Evolutionary conservation across 2,888 invertebrate genomes (phyloP).

Genomic region (Mechanitis mazaeus): DNA sequence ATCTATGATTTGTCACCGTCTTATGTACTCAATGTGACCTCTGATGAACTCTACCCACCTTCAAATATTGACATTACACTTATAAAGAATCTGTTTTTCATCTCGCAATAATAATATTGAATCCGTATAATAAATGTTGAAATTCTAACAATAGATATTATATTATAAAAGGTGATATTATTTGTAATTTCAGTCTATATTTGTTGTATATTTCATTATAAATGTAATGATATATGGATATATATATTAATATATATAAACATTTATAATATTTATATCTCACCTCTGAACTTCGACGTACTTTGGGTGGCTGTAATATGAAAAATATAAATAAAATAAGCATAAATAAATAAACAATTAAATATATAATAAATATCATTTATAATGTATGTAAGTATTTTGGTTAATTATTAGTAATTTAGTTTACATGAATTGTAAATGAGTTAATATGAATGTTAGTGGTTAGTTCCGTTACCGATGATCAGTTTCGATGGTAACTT

Average conservation of each 20-base stretch:
- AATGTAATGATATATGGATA: not conserved
- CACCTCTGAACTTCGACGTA: slow-evolving; percentile 51
- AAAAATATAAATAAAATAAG: slow-evolving; percentile 25
- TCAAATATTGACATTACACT: slow-evolving; percentile 3
- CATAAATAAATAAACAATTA: slow-evolving; percentile 9
- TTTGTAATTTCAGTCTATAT: no score
- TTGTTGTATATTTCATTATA: no score
- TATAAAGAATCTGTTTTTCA: not conserved
- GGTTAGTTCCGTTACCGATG: slow-evolving; percentile 21
- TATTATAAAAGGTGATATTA: no score
- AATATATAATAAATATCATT: not conserved
- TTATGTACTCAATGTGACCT: not conserved
- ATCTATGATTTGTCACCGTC: not conserved
- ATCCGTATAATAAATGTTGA: no score
- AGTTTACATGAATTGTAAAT: not conserved
- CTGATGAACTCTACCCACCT: slow-evolving; percentile 5
- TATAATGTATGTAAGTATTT: not conserved
- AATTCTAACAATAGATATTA: no score
- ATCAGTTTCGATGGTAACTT: slow-evolving; percentile 21
- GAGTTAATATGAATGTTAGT: slow-evolving; percentile 14
- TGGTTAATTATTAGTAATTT: slow-evolving; percentile 8
- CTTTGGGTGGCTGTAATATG: slow-evolving; percentile 40
- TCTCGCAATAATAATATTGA: no score
- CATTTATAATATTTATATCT: slow-evolving; percentile 20
- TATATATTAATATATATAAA: slow-evolving; percentile 8